Percentiles rank a stretch among this genome's conserved stretches.
Conservation (phyloP, 2,113 vertebrate genomes). For the Corapipo altera region DNA sequence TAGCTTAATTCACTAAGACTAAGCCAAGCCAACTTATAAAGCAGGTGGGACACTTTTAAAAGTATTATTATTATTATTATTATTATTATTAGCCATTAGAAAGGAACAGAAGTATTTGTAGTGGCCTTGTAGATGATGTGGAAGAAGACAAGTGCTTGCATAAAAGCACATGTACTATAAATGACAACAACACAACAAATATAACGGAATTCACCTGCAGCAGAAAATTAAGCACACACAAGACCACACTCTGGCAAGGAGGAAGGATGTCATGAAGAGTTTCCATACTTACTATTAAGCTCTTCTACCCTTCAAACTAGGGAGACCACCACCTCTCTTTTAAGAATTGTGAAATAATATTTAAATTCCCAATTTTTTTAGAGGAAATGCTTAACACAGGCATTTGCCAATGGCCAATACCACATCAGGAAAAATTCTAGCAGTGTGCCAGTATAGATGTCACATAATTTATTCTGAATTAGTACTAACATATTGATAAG, state of each 20-base stretch:
- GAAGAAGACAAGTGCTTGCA: neutral
- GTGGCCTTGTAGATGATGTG: accelerated
- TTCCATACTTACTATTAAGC: accelerated
- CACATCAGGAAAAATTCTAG: neutral
- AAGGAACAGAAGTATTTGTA: neutral
- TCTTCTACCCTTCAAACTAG: neutral
- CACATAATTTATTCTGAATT: neutral
- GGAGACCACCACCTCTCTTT: neutral
- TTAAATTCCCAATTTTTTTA: neutral
- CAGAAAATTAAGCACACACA: neutral
- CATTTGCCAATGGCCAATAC: neutral
- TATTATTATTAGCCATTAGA: neutral
- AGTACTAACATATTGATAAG: neutral
- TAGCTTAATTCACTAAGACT: neutral
- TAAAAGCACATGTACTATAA: neutral
- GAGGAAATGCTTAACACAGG: neutral
- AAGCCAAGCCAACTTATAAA: neutral
- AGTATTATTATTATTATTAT: neutral
- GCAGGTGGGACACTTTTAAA: neutral
- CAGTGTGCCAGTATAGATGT: neutral
- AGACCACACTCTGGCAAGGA: neutral
- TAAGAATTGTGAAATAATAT: neutral
- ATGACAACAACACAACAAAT: neutral
- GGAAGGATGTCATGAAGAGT: neutral
- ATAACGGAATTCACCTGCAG: neutral